A percentile compares a stretch with the other conserved stretches of the same genome.
These are phyloP conservation scores for Desmodus rotundus DNA, from an alignment of 2,113 vertebrate species.

Conservation along the genomic window DNA sequence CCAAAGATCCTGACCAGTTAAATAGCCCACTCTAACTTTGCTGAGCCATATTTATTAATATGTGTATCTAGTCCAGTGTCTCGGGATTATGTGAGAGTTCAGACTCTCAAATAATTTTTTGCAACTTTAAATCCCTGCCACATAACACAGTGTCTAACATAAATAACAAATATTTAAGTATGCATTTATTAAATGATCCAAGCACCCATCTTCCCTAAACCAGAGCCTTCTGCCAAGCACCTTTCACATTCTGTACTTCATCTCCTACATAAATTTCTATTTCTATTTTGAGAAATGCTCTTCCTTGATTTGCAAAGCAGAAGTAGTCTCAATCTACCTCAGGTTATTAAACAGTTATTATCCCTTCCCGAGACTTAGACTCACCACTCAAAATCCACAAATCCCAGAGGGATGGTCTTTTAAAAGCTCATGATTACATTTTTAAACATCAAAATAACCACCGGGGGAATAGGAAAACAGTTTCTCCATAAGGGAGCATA, in stretches of 20 bases:
- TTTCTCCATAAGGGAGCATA: background rate
- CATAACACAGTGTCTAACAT: background rate
- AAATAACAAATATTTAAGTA: background rate
- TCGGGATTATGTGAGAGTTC: background rate
- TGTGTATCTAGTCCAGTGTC: background rate
- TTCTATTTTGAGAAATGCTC: background rate
- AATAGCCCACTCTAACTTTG: background rate
- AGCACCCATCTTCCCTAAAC: background rate
- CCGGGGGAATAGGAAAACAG: background rate
- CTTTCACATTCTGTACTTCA: background rate
- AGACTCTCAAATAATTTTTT: background rate
- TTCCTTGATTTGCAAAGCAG: background rate
- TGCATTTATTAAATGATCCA: background rate
- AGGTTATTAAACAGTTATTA: background rate
- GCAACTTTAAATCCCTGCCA: background rate
- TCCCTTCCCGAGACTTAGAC: background rate
- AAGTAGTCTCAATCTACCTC: background rate
- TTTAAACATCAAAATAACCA: background rate
- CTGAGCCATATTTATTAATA: background rate
- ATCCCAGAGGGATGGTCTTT: background rate
- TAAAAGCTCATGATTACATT: background rate
- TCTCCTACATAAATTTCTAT: background rate
- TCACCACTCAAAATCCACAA: background rate
- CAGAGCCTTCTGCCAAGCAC: background rate
- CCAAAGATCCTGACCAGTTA: background rate